A percentile compares a stretch with the other conserved stretches of the same genome.
Evolutionary conservation across 2,888 invertebrate species (phyloP).

Genomic region (Tromatobia lineatoria): DNA sequence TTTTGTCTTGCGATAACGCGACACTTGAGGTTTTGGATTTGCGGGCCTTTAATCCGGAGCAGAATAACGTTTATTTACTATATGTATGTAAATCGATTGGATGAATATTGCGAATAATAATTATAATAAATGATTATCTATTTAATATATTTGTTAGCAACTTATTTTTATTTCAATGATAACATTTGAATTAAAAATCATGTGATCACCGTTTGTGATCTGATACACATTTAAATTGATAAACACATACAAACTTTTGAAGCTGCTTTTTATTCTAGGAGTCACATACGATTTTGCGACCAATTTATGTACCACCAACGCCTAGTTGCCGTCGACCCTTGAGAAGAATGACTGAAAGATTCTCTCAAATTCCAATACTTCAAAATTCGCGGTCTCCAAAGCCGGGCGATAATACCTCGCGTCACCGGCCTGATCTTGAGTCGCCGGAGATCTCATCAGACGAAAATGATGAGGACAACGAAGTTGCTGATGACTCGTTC

Average conservation of each 20-base stretch:
- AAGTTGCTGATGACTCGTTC: not conserved
- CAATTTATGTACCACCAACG: not conserved
- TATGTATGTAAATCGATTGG: too few species aligned
- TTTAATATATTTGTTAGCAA: too few species aligned
- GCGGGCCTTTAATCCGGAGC: not conserved
- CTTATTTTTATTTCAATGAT: too few species aligned
- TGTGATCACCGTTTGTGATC: too few species aligned
- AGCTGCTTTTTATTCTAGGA: constrained; percentile 11
- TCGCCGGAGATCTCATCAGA: not conserved
- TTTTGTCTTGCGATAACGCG: not conserved
- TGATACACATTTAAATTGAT: too few species aligned
- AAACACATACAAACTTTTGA: not conserved
- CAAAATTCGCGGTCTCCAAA: not conserved
- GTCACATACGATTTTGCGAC: not conserved
- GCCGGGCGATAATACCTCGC: not conserved
- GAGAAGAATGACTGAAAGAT: constrained; percentile 29
- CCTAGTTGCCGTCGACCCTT: constrained; percentile 52
- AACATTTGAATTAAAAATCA: too few species aligned
- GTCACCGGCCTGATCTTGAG: not conserved
- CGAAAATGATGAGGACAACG: not conserved
- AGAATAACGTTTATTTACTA: not conserved
- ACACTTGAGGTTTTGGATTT: not conserved
- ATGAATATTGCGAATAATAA: too few species aligned
- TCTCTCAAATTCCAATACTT: too few species aligned
- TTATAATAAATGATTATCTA: too few species aligned